A percentile compares a stretch with the other conserved stretches of the same genome.
phyloP scores from a whole-genome alignment of 2,113 vertebrate species.

The Pedionomus torquatus region DNA sequence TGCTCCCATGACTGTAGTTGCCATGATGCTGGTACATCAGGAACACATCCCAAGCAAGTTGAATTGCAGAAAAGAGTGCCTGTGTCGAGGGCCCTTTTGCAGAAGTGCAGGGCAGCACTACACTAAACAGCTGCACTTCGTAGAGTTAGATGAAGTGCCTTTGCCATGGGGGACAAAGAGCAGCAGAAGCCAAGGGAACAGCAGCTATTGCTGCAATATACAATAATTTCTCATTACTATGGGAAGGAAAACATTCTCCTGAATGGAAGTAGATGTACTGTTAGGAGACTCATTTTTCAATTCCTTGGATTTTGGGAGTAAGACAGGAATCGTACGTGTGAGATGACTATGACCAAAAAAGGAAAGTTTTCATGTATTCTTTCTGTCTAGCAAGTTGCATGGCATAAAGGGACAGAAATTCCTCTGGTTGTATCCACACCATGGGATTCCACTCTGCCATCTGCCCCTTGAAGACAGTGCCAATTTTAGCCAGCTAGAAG shows the following conservation, averaged over 20 bases:
- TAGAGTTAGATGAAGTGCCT: neutral
- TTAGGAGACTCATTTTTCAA: neutral
- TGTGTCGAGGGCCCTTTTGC: neutral
- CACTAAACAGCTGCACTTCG: neutral
- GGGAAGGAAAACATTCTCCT: neutral
- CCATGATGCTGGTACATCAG: neutral
- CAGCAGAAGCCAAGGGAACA: neutral
- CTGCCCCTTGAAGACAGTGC: neutral
- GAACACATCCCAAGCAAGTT: neutral
- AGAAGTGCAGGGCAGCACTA: neutral
- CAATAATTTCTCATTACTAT: neutral
- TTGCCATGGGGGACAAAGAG: neutral
- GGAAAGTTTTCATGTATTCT: neutral
- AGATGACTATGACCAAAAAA: neutral
- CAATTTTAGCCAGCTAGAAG: neutral
- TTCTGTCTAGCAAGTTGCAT: neutral
- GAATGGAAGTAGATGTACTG: neutral
- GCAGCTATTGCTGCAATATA: neutral
- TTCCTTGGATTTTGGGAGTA: neutral
- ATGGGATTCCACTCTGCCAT: neutral
- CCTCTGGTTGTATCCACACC: neutral
- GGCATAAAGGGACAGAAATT: neutral
- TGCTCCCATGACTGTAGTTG: neutral
- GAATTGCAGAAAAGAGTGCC: neutral
- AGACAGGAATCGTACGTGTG: neutral